Evolutionary conservation across 2,797 vertebrate genomes (phyloP).

Genomic region (Coregonus suidteri): DNA sequence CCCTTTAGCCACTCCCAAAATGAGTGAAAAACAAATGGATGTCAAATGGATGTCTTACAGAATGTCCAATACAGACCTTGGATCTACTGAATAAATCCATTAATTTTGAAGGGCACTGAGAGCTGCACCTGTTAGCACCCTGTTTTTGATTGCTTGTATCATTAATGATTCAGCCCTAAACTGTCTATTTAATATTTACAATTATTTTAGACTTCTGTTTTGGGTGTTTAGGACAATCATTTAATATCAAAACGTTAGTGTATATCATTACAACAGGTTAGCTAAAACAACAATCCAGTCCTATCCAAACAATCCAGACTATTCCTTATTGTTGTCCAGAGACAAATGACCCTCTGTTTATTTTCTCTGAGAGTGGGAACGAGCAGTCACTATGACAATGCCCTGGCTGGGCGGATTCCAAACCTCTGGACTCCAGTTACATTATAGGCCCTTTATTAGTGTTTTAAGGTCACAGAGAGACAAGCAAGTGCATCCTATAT

Average conservation of each 20-base stretch:
- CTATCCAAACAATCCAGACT: constrained; percentile 36
- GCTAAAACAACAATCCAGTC: constrained; percentile 38
- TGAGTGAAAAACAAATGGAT: neutral
- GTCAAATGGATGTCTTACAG: neutral
- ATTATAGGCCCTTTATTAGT: constrained; percentile 87
- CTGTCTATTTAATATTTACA: neutral
- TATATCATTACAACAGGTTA: neutral
- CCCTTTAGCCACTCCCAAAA: neutral
- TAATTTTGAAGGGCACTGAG: neutral
- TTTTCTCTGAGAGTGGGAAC: constrained; percentile 43
- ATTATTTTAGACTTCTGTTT: neutral
- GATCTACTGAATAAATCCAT: neutral
- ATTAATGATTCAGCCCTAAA: constrained; percentile 4
- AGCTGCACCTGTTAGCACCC: neutral
- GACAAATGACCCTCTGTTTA: constrained; percentile 48
- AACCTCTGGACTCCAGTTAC: constrained; percentile 68
- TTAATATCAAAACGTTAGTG: neutral
- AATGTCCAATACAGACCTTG: neutral
- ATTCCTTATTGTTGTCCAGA: constrained; percentile 41
- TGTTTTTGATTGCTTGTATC: neutral
- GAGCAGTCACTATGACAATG: constrained; percentile 39
- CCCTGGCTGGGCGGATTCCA: neutral
- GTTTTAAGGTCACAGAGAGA: constrained; percentile 86
- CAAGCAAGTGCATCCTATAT: constrained; percentile 89
- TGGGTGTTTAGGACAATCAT: neutral